Evolutionary conservation across 1,140 invertebrate genomes (phyloP).

Genomic region (Trichonephila clavipes): DNA sequence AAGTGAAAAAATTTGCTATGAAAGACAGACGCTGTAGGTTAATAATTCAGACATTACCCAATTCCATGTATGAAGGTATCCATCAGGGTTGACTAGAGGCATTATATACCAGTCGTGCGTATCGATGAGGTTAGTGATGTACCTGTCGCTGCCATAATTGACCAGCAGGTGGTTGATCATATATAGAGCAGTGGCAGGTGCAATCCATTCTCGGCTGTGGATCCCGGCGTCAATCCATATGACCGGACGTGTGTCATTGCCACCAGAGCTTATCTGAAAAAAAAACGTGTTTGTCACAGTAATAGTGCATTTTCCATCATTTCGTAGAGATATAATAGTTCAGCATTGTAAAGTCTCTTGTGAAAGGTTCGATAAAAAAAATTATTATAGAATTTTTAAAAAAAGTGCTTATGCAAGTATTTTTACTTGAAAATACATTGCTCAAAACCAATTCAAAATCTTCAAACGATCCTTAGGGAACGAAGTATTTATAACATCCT

Average conservation of each 20-base stretch:
- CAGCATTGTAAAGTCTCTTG: no score
- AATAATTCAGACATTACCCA: conserved; percentile 10
- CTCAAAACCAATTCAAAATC: no score
- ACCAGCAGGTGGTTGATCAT: conserved; percentile 85
- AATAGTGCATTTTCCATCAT: no score
- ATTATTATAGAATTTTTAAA: no score
- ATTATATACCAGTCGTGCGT: conserved; percentile 80
- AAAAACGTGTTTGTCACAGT: not conserved
- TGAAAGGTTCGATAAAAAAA: no score
- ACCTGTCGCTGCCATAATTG: conserved; percentile 81
- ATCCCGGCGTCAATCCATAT: conserved; percentile 87
- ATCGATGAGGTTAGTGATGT: conserved; percentile 74
- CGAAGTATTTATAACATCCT: no score
- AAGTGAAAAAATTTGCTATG: no score
- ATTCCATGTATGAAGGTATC: conserved; percentile 78
- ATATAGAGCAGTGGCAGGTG: conserved; percentile 86
- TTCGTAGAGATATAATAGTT: no score
- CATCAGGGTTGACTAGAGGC: conserved; percentile 78
- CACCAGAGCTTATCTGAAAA: conserved; percentile 62
- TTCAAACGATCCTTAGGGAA: no score
- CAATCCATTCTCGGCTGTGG: conserved; percentile 90
- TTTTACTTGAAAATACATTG: no score
- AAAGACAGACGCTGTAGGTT: no score
- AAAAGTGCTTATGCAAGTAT: no score
- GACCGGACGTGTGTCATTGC: conserved; percentile 79